Evolutionary conservation across 2,888 invertebrate genomes (phyloP).

Genomic region (Penaeus monodon): DNA sequence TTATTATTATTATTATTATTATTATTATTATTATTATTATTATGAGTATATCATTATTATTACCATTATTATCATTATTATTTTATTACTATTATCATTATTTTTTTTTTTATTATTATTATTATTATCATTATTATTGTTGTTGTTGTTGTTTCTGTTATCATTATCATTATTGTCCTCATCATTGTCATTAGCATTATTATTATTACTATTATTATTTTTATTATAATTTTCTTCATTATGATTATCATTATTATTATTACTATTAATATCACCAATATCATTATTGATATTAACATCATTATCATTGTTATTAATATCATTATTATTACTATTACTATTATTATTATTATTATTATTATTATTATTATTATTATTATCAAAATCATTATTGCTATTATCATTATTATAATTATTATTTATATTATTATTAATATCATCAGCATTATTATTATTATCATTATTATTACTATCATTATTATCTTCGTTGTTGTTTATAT

Average conservation of each 20-base stretch:
- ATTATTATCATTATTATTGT: neutral
- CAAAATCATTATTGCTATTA: neutral
- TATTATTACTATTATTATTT: neutral
- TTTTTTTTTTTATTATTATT: neutral
- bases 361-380: neutral
- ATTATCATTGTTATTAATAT: neutral
- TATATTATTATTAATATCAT: neutral
- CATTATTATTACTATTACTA: neutral
- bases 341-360: neutral
- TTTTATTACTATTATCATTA: neutral
- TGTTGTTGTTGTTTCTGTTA: neutral
- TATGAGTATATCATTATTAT: neutral
- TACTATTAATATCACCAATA: neutral
- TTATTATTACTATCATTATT: neutral
- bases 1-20: neutral
- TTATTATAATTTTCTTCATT: neutral
- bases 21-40: neutral
- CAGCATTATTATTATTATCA: neutral
- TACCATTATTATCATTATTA: too few relatives aligned
- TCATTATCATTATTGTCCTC: conserved; percentile 2
- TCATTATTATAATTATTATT: neutral
- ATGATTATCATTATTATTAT: neutral
- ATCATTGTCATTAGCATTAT: neutral
- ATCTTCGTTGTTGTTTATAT: neutral
- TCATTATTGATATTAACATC: neutral